phyloP scores from a whole-genome alignment of 2,113 vertebrate genomes.

The Lucifuga dentata region DNA sequence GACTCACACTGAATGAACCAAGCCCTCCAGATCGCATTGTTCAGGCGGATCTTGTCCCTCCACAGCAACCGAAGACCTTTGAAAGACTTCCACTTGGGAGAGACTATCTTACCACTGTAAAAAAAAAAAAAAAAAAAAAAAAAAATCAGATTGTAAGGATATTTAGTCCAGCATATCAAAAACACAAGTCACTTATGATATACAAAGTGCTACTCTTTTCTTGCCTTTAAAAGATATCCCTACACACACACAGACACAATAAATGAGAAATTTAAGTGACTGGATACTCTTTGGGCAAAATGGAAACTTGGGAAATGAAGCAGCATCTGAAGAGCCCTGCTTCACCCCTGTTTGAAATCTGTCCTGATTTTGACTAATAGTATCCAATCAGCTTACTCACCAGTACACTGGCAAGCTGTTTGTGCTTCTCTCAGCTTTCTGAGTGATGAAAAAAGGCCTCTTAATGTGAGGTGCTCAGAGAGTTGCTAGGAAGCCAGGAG shows the following conservation, averaged over 20 bases:
- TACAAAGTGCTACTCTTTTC: no score
- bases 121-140: slow-evolving; percentile 31
- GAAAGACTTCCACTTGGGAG: slow-evolving; percentile 99
- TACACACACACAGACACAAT: neutral
- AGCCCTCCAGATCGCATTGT: slow-evolving; percentile 98
- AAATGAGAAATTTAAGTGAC: neutral
- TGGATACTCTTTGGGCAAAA: neutral
- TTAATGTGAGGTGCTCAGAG: slow-evolving; percentile 57
- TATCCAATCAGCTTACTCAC: slow-evolving; percentile 20
- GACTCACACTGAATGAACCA: slow-evolving; percentile 99
- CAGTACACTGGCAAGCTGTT: slow-evolving; percentile 35
- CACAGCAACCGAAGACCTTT: slow-evolving; percentile 94
- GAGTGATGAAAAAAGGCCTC: slow-evolving; percentile 43
- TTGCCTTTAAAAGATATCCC: neutral
- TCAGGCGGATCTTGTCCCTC: slow-evolving; percentile 97
- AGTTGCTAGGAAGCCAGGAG: slow-evolving; percentile 77
- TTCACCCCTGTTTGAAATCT: slow-evolving; percentile 29
- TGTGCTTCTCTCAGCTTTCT: slow-evolving; percentile 33
- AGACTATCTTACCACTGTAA: slow-evolving; percentile 92
- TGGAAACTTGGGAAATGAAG: slow-evolving; percentile 9
- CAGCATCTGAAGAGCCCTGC: no score
- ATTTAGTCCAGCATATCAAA: no score
- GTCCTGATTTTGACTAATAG: slow-evolving; percentile 62
- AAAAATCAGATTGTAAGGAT: neutral
- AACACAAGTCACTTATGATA: no score